These are phyloP conservation scores for Andrena chrysosceles DNA, from an alignment of 2,888 invertebrate genomes.

Conservation along the genomic window DNA sequence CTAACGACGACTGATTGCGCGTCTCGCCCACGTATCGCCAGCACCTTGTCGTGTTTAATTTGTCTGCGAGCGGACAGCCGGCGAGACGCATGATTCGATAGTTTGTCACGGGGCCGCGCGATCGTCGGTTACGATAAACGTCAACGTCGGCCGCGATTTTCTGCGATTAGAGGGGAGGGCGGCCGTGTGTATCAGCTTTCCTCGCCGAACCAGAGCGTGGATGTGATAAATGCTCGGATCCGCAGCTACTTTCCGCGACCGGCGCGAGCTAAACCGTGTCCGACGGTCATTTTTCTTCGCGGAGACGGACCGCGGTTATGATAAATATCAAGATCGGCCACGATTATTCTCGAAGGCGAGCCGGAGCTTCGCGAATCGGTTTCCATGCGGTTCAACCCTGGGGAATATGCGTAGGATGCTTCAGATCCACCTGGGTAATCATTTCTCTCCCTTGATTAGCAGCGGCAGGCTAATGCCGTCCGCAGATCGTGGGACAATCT, in stretches of 20 bases:
- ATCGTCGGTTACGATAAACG: constrained; percentile 50
- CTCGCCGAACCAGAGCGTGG: neutral
- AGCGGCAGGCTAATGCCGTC: neutral
- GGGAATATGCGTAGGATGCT: neutral
- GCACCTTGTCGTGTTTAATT: constrained; percentile 61
- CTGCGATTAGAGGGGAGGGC: constrained; percentile 14
- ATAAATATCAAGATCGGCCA: neutral
- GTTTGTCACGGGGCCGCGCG: constrained; percentile 53
- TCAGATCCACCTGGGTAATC: neutral
- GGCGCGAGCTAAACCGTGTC: neutral
- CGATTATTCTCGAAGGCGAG: neutral
- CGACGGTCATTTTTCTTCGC: constrained; percentile 6
- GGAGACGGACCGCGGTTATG: neutral
- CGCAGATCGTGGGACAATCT: neutral
- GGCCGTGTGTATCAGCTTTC: neutral
- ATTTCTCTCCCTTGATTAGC: neutral
- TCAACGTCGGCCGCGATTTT: constrained; percentile 48
- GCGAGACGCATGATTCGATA: constrained; percentile 57
- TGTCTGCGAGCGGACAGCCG: constrained; percentile 42
- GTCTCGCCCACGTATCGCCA: constrained; percentile 56
- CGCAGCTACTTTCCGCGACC: constrained; percentile 5
- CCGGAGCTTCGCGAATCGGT: neutral
- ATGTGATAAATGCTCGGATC: neutral
- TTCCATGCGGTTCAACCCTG: neutral
- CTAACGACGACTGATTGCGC: constrained; percentile 34